Evolutionary conservation across 2,888 invertebrate species (phyloP), one percentile per base, ranked within the genome.

Genomic region (Aphidius colemani): DNA sequence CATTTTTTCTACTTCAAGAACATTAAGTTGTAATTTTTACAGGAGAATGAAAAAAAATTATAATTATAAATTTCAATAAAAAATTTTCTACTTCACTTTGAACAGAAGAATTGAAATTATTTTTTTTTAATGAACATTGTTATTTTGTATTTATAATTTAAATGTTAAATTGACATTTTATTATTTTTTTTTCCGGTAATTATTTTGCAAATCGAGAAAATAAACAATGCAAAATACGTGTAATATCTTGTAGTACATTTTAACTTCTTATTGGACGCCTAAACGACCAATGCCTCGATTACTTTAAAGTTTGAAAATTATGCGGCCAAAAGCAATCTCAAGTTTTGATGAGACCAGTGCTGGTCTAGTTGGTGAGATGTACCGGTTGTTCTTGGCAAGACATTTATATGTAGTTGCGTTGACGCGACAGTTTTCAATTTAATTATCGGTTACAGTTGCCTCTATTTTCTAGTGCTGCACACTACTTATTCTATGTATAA

Each of bases 261-360:
- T 11, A n/a, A 57, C n/a, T 57, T 44, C 30, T 13, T 13, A 30
- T 5, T 30, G 3, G 30, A 30, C 30, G 30, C 30, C 30, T 30
- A 30, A 30, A 30, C 30, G 30, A 30, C 30, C 30, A 30, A 30
- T 5, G 5, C 30, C 30, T 53, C 57, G 48, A 44, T 49, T 50
- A 61, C 48, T 57, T 51, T 18, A 11, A 64, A 65, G 61, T 65
- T 65, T 53, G 46, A 43, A 57, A 61, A 61, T 65, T 65, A 48
- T 58, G 61, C 56, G 30, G 57, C 30, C 46, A 53, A 44, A 61
- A 65, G 58, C 58, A 48, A 61, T 65, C 61, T 41, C 58, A 61
- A 64, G 57, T 61, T 65, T 64, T 53, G 65, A 61, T 53, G 61
- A 61, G 61, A 13, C 43, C 57, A 11, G 43, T 30, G 5, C 30